Evolutionary conservation across 1,140 invertebrate species (phyloP).

Genomic region (Penaeus indicus): DNA sequence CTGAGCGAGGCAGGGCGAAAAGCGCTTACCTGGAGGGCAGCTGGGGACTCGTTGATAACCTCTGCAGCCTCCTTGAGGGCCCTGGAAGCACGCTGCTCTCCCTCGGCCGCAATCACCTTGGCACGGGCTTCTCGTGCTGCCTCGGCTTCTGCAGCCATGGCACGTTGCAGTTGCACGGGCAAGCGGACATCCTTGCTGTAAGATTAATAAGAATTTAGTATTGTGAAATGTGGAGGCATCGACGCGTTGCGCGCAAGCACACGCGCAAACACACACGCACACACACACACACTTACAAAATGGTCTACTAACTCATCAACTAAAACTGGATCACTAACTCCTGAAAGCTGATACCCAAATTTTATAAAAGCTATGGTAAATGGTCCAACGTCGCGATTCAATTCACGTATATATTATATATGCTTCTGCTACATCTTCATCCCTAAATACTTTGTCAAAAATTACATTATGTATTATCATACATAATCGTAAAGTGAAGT

Average conservation of each 20-base stretch:
- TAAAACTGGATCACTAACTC: no score
- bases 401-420: no score
- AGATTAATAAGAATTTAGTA: background rate
- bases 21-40: conserved; percentile 82
- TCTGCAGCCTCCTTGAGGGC: conserved; percentile 92
- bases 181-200: conserved; percentile 77
- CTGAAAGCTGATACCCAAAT: no score
- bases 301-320: no score
- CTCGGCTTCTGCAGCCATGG: conserved; percentile 76
- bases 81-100: conserved; percentile 88
- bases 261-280: conserved; percentile 28
- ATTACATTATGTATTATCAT: no score
- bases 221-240: no score
- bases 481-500: no score
- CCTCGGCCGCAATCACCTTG: conserved; percentile 76
- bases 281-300: background rate
- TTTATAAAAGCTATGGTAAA: no score
- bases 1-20: conserved; percentile 89
- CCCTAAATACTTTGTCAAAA: no score
- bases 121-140: conserved; percentile 75
- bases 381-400: no score
- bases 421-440: no score
- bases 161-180: conserved; percentile 75
- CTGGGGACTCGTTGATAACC: conserved; percentile 86
- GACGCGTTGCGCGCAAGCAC: background rate